Percentiles rank a stretch among this genome's conserved stretches.
Conservation (phyloP, 2,797 vertebrate species). For the Columba guinea region DNA sequence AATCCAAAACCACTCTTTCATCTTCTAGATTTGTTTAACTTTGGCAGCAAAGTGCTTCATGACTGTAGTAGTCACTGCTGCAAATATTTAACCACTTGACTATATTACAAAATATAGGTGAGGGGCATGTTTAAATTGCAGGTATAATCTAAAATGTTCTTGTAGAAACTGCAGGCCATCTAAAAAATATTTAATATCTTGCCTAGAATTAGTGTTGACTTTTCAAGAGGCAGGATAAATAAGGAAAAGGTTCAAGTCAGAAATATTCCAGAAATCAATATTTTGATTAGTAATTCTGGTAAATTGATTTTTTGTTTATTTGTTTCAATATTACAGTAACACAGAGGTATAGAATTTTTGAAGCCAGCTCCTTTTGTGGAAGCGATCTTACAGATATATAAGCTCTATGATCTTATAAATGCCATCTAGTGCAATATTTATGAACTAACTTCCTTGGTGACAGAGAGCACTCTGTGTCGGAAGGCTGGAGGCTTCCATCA, state of each 20-base stretch:
- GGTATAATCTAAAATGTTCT: background rate
- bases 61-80: background rate
- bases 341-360: background rate
- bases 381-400: background rate
- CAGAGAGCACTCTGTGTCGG: rapidly evolving
- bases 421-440: background rate
- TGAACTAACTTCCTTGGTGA: background rate
- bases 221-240: background rate
- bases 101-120: background rate
- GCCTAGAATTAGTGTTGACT: background rate
- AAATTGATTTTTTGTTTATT: background rate
- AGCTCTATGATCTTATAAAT: background rate
- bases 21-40: background rate
- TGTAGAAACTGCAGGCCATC: background rate
- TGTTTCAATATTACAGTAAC: background rate
- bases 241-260: background rate
- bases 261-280: background rate
- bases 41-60: background rate
- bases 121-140: background rate
- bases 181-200: background rate
- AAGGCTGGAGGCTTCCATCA: background rate
- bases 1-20: background rate
- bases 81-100: background rate
- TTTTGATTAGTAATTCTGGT: background rate
- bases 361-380: background rate